Evolutionary conservation across 2,113 vertebrate species (phyloP).

Genomic region (Sminthopsis crassicaudata): DNA sequence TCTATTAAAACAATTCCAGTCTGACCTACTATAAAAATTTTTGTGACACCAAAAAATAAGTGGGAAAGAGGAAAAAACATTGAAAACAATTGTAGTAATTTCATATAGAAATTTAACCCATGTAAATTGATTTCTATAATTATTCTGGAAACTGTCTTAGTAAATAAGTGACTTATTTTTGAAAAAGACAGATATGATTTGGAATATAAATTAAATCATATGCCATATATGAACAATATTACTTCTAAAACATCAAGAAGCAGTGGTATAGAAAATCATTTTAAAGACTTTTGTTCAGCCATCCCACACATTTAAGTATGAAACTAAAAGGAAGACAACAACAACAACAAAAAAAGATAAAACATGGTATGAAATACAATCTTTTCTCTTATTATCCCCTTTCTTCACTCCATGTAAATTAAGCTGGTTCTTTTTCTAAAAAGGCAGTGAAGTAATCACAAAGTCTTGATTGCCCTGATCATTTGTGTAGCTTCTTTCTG

Average conservation of each 20-base stretch:
- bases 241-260: background rate
- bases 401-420: background rate
- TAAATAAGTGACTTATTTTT: background rate
- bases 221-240: background rate
- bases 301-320: background rate
- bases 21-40: background rate
- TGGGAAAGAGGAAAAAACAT: background rate
- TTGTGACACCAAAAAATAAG: background rate
- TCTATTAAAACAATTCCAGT: background rate
- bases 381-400: background rate
- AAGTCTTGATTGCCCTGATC: background rate
- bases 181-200: background rate
- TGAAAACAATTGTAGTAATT: background rate
- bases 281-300: background rate
- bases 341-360: background rate
- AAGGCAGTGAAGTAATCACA: background rate
- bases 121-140: background rate
- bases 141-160: background rate
- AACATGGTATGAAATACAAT: background rate
- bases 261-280: background rate
- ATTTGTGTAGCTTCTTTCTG: background rate
- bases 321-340: background rate
- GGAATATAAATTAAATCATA: background rate
- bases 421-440: background rate
- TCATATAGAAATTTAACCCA: background rate